Conservation (phyloP, 2,888 invertebrate genomes). For the Mesoligia furuncula region DNA sequence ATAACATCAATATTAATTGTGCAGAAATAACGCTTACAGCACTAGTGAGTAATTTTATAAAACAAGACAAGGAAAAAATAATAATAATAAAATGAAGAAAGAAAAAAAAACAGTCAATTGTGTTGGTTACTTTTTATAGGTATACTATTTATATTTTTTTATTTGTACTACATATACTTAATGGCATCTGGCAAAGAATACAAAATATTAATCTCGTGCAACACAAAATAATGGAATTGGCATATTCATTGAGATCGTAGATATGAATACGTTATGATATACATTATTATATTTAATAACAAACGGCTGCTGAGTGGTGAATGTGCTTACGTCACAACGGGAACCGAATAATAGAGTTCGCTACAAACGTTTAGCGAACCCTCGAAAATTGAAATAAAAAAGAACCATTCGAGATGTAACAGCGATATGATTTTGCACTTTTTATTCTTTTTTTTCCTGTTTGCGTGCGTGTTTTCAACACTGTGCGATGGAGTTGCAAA, state of each 20-base stretch:
- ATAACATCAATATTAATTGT: too few relatives aligned
- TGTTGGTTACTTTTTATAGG: too few relatives aligned
- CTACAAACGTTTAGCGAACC: slow-evolving; percentile 89
- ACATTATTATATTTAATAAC: slow-evolving; percentile 89
- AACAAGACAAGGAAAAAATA: too few relatives aligned
- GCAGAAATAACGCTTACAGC: too few relatives aligned
- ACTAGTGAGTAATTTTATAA: too few relatives aligned
- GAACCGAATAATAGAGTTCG: slow-evolving; percentile 89
- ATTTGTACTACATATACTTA: slow-evolving; percentile 12
- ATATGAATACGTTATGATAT: slow-evolving; percentile 89
- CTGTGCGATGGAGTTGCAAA: slow-evolving; percentile 79
- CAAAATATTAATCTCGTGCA: slow-evolving; percentile 65
- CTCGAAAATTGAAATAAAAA: slow-evolving; percentile 90
- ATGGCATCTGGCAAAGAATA: slow-evolving; percentile 50
- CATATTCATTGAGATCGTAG: slow-evolving; percentile 87
- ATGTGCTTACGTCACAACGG: slow-evolving; percentile 89
- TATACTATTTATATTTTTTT: too few relatives aligned
- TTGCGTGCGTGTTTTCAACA: slow-evolving; percentile 84
- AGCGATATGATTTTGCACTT: slow-evolving; percentile 90
- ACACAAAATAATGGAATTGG: slow-evolving; percentile 80
- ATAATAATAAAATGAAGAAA: too few relatives aligned
- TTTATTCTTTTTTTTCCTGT: slow-evolving; percentile 79
- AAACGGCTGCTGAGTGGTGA: slow-evolving; percentile 85
- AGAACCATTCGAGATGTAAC: slow-evolving; percentile 89
- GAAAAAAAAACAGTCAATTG: too few relatives aligned